A percentile compares a stretch with the other conserved stretches of the same genome.
Evolutionary conservation across 2,888 invertebrate species (phyloP).

Genomic region (Epicampocera succincta): DNA sequence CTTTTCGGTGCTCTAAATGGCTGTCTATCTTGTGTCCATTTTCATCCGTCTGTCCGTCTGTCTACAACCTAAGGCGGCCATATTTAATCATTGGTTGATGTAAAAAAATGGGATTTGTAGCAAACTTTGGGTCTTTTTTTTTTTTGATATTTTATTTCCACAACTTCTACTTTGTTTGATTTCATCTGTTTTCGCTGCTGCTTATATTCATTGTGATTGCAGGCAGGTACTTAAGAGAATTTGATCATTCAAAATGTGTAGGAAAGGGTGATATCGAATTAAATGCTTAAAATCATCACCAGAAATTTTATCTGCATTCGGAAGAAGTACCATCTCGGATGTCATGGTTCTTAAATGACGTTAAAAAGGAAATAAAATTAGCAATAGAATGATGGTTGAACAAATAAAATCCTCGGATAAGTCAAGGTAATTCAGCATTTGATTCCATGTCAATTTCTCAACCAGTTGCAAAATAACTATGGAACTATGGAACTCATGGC

Average conservation of each 20-base stretch:
- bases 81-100: constrained; percentile 79
- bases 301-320: no score
- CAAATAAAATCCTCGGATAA: no score
- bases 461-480: no score
- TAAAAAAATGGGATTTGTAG: constrained; percentile 70
- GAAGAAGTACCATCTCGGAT: no score
- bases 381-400: no score
- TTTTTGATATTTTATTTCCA: constrained; percentile 33
- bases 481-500: no score
- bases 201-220: constrained; percentile 40
- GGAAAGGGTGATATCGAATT: no score
- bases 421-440: no score
- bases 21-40: neutral
- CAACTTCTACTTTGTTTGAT: constrained; percentile 53
- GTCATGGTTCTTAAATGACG: no score
- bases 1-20: constrained; percentile 44
- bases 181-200: constrained; percentile 49
- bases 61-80: constrained; percentile 79
- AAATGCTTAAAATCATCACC: no score
- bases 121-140: constrained; percentile 43
- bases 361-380: no score
- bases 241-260: neutral
- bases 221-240: constrained; percentile 3
- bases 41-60: constrained; percentile 50
- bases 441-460: no score